phyloP scores from a whole-genome alignment of 1,140 invertebrate species.

The Tribolium castaneum region DNA sequence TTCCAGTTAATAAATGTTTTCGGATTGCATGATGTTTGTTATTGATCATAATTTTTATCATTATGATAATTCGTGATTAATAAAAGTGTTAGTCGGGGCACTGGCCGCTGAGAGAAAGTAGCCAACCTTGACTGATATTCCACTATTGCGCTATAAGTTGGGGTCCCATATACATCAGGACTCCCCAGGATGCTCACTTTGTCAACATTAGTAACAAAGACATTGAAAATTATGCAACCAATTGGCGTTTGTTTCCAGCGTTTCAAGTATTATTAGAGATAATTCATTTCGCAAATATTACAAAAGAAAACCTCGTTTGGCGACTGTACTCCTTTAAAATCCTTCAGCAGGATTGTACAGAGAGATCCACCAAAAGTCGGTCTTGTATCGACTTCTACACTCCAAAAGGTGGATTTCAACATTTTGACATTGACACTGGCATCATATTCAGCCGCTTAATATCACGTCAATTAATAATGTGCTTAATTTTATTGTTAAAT shows the following conservation, averaged over 20 bases:
- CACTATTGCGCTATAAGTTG: constrained; percentile 34
- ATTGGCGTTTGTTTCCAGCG: background rate
- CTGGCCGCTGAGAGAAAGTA: constrained; percentile 40
- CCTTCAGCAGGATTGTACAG: background rate
- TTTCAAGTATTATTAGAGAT: constrained; percentile 4
- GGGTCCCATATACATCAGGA: constrained; percentile 18
- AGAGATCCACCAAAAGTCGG: background rate
- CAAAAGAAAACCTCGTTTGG: background rate
- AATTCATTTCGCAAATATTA: constrained; percentile 8
- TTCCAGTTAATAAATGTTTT: constrained; percentile 8
- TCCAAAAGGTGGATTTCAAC: background rate
- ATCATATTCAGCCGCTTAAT: background rate
- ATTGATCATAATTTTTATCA: constrained; percentile 26
- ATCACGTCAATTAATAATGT: background rate
- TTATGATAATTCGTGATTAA: constrained; percentile 34
- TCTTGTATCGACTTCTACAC: background rate
- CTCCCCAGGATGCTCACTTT: constrained; percentile 28
- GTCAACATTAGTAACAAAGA: constrained; percentile 23
- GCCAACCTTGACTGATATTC: constrained; percentile 40
- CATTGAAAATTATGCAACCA: constrained; percentile 21
- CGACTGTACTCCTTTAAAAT: background rate
- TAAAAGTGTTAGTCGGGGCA: constrained; percentile 29
- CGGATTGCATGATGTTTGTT: background rate
- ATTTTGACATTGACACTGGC: constrained; percentile 15
- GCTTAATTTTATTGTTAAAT: background rate